A percentile compares a stretch with the other conserved stretches of the same genome.
phyloP scores from a whole-genome alignment of 30 jellyfish, hydroid and myxozoan species.

The Turritopsis dohrnii region DNA sequence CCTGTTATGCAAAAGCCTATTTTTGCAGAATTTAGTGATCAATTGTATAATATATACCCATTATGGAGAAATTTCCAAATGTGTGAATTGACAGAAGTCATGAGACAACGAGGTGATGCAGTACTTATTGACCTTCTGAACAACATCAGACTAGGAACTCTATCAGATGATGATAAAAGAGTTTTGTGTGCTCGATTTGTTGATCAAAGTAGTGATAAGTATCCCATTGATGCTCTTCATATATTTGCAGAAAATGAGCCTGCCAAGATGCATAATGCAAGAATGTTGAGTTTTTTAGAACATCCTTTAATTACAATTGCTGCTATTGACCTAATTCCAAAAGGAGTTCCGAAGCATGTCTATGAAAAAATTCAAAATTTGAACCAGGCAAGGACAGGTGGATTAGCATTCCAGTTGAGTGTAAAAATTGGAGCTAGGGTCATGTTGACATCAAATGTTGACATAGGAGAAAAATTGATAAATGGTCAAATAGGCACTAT shows the following conservation, averaged over 20 bases:
- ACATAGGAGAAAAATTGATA: constrained; percentile 22
- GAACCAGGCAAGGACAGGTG: too few relatives aligned
- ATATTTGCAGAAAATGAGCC: constrained; percentile 23
- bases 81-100: too few relatives aligned
- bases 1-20: constrained; percentile 13
- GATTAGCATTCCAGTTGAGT: too few relatives aligned
- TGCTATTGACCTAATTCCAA: too few relatives aligned
- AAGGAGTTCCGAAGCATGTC: too few relatives aligned
- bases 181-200: too few relatives aligned
- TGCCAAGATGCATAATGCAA: neutral
- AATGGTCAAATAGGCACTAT: too few relatives aligned
- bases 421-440: too few relatives aligned
- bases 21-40: constrained; percentile 4
- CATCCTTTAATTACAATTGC: too few relatives aligned
- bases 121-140: constrained; percentile 5
- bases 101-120: constrained; percentile 7
- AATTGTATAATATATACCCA: constrained; percentile 13
- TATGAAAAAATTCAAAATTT: too few relatives aligned
- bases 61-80: constrained; percentile 16
- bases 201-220: too few relatives aligned
- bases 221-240: too few relatives aligned
- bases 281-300: neutral
- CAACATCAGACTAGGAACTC: constrained; percentile 6
- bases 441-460: constrained; percentile 24
- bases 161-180: constrained; percentile 1